phyloP scores from a whole-genome alignment of 2,113 vertebrate species.

The Xyrauchen texanus region DNA sequence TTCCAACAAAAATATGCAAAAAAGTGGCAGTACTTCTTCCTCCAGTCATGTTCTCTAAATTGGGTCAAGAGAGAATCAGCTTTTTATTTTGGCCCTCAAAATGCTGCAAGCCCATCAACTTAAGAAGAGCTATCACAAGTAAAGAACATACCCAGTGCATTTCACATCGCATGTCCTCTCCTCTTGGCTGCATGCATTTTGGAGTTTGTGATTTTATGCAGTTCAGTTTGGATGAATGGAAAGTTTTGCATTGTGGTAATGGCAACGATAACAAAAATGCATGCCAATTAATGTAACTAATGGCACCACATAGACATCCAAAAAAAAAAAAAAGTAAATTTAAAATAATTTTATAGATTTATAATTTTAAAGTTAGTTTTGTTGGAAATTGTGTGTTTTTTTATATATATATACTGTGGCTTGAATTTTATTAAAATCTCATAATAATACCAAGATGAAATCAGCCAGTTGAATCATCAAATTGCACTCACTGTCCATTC shows the following conservation, averaged over 20 bases:
- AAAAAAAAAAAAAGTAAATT: too few species aligned
- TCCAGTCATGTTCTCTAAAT: slow-evolving; percentile 10
- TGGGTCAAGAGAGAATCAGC: slow-evolving; percentile 19
- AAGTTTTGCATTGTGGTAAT: not conserved
- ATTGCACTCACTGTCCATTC: not conserved
- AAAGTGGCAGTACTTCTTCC: slow-evolving; percentile 14
- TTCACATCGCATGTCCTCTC: too few species aligned
- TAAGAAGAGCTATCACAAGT: slow-evolving; percentile 9
- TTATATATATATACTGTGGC: not conserved
- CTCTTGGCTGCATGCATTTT: not conserved
- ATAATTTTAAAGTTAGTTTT: too few species aligned
- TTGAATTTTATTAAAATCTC: not conserved
- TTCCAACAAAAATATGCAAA: slow-evolving; percentile 17
- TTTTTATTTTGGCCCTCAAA: slow-evolving; percentile 28
- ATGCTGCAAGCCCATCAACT: slow-evolving; percentile 4
- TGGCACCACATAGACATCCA: not conserved
- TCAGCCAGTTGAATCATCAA: not conserved
- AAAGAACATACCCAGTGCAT: not conserved
- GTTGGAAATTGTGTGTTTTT: too few species aligned
- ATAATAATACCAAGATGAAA: not conserved
- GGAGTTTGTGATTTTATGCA: not conserved
- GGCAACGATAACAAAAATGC: not conserved
- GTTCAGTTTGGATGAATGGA: not conserved
- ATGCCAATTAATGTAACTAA: not conserved
- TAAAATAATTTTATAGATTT: too few species aligned